Conservation (phyloP, 2,888 invertebrate genomes). For the Poecilus cupreus region DNA sequence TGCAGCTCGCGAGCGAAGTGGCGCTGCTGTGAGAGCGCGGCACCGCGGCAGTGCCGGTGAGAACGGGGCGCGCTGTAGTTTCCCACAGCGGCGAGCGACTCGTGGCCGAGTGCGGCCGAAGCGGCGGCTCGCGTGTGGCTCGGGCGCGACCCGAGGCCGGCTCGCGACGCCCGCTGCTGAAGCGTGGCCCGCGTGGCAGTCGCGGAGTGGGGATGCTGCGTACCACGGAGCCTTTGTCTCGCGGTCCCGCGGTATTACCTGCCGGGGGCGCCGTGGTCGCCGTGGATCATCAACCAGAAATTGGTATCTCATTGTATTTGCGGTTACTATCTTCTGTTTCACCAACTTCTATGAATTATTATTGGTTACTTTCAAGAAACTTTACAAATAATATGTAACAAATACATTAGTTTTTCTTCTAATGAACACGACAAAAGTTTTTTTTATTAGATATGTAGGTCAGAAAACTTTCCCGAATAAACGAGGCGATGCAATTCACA, state of each 20-base stretch:
- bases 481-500: no score
- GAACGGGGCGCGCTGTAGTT: slow-evolving; percentile 48
- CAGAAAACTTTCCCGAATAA: no score
- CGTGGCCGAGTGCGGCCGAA: slow-evolving; percentile 40
- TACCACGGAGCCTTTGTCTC: neutral
- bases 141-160: slow-evolving; percentile 33
- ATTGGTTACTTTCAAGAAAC: no score
- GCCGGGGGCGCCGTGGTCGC: neutral
- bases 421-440: no score
- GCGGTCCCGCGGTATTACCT: neutral
- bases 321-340: no score
- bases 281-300: neutral
- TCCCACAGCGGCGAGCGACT: slow-evolving; percentile 52
- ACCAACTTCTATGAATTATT: no score
- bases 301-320: no score
- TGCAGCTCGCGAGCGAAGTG: neutral
- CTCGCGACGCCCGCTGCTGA: slow-evolving; percentile 53
- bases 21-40: neutral
- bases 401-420: no score
- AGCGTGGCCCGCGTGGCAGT: slow-evolving; percentile 42
- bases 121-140: slow-evolving; percentile 37
- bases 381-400: no score
- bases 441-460: no score
- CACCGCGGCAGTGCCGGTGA: slow-evolving; percentile 34
- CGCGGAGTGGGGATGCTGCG: slow-evolving; percentile 5